Percentiles rank a stretch among this genome's conserved stretches.
These are phyloP conservation scores for Gymnarchus niloticus DNA, from an alignment of 2,113 vertebrate genomes.

Conservation along the genomic window DNA sequence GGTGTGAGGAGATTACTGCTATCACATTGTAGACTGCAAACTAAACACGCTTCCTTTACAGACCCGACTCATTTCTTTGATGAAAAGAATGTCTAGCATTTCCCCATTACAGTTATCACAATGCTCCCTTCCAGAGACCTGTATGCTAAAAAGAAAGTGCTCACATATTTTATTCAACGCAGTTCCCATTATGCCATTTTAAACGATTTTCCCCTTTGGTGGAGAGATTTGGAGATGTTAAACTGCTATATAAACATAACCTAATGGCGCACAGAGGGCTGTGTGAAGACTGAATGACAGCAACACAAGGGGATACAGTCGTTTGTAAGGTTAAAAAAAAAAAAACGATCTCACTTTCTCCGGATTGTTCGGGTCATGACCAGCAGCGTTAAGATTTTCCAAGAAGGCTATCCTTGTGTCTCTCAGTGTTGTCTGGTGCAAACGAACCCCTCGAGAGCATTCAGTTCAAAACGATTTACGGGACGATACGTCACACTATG, in stretches of 20 bases:
- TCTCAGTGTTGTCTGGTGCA: not conserved
- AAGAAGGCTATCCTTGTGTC: not conserved
- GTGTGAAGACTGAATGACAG: not conserved
- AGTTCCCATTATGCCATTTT: not conserved
- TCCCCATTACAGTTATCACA: not conserved
- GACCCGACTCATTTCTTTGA: not conserved
- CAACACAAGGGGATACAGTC: conserved; percentile 2
- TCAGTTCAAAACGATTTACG: not conserved
- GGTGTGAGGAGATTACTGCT: not conserved
- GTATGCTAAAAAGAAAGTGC: not conserved
- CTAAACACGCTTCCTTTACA: not conserved
- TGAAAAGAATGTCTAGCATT: not conserved
- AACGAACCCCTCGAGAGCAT: not conserved
- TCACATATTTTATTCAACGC: conserved; percentile 8
- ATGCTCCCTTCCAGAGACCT: not conserved
- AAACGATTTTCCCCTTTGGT: not conserved
- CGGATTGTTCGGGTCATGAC: not conserved
- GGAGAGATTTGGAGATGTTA: not conserved
- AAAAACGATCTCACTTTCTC: not conserved
- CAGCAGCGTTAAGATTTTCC: not conserved
- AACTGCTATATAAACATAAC: conserved; percentile 30
- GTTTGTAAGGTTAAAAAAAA: not conserved
- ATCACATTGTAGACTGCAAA: not conserved
- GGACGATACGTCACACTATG: not conserved
- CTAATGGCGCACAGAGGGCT: conserved; percentile 3